Evolutionary conservation across 2,113 vertebrate genomes (phyloP).

Genomic region (Malaclemys terrapin): DNA sequence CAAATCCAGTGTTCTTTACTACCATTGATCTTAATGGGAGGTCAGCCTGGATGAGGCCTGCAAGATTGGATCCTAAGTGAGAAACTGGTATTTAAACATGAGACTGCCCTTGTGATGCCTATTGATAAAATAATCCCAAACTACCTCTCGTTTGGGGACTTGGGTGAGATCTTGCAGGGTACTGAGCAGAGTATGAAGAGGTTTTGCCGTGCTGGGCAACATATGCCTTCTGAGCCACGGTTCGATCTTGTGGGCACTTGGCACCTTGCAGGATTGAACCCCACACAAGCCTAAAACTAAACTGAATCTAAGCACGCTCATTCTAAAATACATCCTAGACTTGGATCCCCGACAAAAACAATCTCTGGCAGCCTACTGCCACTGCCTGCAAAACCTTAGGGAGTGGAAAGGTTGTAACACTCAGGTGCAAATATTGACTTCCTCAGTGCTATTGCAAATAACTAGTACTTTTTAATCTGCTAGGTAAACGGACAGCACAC

Average conservation of each 20-base stretch:
- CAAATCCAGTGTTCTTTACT: conserved; percentile 43
- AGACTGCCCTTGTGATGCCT: background rate
- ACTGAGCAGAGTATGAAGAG: background rate
- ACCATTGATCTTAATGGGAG: background rate
- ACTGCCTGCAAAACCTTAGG: background rate
- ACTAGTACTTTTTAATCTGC: background rate
- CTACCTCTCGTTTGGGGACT: background rate
- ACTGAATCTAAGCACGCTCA: background rate
- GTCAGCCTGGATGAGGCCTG: background rate
- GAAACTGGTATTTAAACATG: background rate
- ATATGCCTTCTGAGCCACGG: background rate
- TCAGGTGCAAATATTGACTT: background rate
- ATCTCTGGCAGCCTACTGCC: background rate
- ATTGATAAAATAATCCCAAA: background rate
- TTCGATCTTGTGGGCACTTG: background rate
- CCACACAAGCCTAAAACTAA: background rate
- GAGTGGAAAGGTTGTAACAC: background rate
- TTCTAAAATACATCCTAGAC: background rate
- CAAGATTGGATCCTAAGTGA: background rate
- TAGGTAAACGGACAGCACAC: background rate
- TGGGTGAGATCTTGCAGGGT: background rate
- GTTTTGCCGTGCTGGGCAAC: background rate
- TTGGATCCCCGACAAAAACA: background rate
- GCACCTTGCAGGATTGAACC: background rate
- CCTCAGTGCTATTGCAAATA: accelerated